A percentile compares a stretch with the other conserved stretches of the same genome.
Conservation (phyloP, 2,888 invertebrate genomes). For the Ornithoptera alexandrae region DNA sequence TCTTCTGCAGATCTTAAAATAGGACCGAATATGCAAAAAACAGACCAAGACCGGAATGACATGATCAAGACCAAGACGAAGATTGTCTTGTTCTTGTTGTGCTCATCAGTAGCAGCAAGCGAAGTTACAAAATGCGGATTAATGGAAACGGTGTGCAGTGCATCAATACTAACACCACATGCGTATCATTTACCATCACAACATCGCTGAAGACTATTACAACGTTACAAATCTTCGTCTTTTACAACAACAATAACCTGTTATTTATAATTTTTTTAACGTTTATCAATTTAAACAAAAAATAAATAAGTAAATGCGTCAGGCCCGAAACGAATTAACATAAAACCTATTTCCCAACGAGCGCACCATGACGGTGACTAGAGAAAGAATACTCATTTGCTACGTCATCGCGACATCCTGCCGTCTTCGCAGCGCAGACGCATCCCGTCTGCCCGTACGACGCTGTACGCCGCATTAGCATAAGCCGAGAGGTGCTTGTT, state of each 20-base stretch:
- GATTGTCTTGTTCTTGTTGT: no score
- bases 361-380: conserved; percentile 25
- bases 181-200: no score
- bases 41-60: no score
- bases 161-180: no score
- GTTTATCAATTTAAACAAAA: background rate
- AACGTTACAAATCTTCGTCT: no score
- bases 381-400: conserved; percentile 36
- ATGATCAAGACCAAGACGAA: no score
- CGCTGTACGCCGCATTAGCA: conserved; percentile 43
- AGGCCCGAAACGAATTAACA: conserved; percentile 24
- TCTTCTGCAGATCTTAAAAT: no score
- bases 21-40: no score
- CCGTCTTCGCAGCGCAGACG: conserved; percentile 34
- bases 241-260: background rate
- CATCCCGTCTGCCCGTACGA: conserved; percentile 37
- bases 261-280: background rate
- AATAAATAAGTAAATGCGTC: background rate
- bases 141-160: no score
- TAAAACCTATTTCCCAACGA: conserved; percentile 30
- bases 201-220: no score
- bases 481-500: conserved; percentile 41
- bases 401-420: conserved; percentile 55
- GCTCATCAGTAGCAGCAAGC: no score
- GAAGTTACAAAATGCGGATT: no score